phyloP scores from a whole-genome alignment of 2,888 invertebrate species.

The Lycophotia porphyrea region DNA sequence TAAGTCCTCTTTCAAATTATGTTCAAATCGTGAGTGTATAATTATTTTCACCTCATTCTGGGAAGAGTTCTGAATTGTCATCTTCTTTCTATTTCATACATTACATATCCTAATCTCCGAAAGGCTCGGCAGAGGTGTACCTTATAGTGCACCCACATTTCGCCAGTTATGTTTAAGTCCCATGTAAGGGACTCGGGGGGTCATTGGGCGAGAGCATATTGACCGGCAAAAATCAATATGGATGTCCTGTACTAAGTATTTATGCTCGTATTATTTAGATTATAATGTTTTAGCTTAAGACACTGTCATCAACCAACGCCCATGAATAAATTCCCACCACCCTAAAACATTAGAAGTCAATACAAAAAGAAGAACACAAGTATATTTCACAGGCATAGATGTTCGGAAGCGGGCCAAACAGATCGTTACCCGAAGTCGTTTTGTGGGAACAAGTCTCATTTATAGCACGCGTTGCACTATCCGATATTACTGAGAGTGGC shows the following conservation, averaged over 20 bases:
- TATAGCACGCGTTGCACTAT: slow-evolving; percentile 71
- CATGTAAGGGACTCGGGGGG: too few species aligned
- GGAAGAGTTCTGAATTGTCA: neutral
- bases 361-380: slow-evolving; percentile 39
- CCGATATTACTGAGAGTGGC: slow-evolving; percentile 66
- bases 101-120: neutral
- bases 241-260: too few species aligned
- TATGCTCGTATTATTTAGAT: too few species aligned
- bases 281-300: neutral
- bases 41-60: neutral
- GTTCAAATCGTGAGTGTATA: neutral
- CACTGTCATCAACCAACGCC: neutral
- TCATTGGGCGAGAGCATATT: too few species aligned
- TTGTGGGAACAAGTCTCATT: slow-evolving; percentile 70
- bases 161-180: too few species aligned
- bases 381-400: slow-evolving; percentile 43
- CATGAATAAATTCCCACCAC: slow-evolving; percentile 13
- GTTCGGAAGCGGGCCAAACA: slow-evolving; percentile 57
- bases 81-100: neutral
- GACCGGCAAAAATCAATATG: too few species aligned
- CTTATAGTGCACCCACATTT: too few species aligned
- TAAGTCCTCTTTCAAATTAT: neutral
- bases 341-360: slow-evolving; percentile 32
- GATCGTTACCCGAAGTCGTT: slow-evolving; percentile 68
- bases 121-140: neutral